Conservation (phyloP, 1,140 invertebrate genomes). For the Kradibia gibbosae region DNA sequence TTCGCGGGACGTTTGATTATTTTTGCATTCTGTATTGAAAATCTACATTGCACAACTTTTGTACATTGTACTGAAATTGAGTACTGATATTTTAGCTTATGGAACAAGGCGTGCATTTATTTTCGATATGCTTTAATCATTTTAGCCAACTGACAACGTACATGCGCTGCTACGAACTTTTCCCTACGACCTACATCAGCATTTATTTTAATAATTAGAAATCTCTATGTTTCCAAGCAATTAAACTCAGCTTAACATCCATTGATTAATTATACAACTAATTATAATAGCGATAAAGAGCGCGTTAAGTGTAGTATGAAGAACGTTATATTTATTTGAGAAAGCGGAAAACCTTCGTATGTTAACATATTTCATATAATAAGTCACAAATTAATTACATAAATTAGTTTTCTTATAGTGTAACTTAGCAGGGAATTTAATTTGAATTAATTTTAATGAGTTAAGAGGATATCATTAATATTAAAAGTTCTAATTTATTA, state of each 20-base stretch:
- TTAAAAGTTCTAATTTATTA: neutral
- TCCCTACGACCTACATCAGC: neutral
- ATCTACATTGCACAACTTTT: neutral
- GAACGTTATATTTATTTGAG: neutral
- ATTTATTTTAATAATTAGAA: neutral
- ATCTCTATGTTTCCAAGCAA: neutral
- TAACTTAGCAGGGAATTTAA: neutral
- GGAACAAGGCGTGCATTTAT: neutral
- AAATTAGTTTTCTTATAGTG: neutral
- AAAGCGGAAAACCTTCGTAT: neutral
- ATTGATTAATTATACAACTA: neutral
- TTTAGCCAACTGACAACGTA: neutral
- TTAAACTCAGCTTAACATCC: neutral
- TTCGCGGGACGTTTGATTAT: neutral
- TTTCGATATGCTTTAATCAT: neutral
- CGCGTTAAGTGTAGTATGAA: neutral
- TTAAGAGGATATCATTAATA: neutral
- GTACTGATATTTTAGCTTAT: constrained; percentile 5
- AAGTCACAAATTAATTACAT: constrained; percentile 4
- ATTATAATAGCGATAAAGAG: neutral
- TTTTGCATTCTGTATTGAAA: neutral
- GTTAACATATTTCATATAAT: neutral
- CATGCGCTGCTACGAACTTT: neutral
- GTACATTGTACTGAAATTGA: constrained; percentile 1
- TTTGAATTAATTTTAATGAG: constrained; percentile 17